phyloP scores from a whole-genome alignment of 2,797 vertebrate genomes.

The Remorina albescens region DNA sequence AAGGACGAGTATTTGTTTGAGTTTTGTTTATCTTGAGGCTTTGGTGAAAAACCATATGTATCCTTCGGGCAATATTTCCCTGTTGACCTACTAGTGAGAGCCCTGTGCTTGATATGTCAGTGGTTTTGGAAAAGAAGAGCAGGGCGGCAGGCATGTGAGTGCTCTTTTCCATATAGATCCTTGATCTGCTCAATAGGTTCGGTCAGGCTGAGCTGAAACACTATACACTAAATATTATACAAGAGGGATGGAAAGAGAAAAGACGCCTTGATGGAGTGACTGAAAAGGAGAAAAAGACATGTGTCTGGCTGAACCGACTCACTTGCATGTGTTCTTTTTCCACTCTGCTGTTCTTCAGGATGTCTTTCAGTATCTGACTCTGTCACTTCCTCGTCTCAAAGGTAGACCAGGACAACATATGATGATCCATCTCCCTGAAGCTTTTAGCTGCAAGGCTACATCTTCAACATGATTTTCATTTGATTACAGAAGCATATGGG shows the following conservation, averaged over 20 bases:
- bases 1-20: conserved; percentile 39
- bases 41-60: conserved; percentile 54
- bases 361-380: conserved; percentile 3
- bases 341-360: conserved; percentile 3
- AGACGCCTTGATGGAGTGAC: conserved; percentile 35
- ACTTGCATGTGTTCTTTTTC: conserved; percentile 24
- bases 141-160: conserved; percentile 22
- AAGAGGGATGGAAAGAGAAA: conserved; percentile 46
- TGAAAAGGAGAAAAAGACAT: conserved; percentile 32
- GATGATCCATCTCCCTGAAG: neutral
- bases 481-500: conserved; percentile 71
- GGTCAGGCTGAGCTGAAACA: conserved; percentile 39
- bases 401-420: neutral
- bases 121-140: conserved; percentile 56
- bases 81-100: conserved; percentile 61
- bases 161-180: conserved; percentile 59
- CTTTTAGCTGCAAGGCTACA: neutral
- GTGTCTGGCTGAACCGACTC: conserved; percentile 19
- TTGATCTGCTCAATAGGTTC: conserved; percentile 45
- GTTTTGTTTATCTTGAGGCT: conserved; percentile 70
- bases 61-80: conserved; percentile 61
- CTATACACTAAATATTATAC: conserved; percentile 14
- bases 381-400: neutral
- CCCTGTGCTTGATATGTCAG: conserved; percentile 54
- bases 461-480: conserved; percentile 6